These are phyloP conservation scores for Nymphalis urticae DNA, from an alignment of 2,888 invertebrate genomes.

Conservation along the genomic window DNA sequence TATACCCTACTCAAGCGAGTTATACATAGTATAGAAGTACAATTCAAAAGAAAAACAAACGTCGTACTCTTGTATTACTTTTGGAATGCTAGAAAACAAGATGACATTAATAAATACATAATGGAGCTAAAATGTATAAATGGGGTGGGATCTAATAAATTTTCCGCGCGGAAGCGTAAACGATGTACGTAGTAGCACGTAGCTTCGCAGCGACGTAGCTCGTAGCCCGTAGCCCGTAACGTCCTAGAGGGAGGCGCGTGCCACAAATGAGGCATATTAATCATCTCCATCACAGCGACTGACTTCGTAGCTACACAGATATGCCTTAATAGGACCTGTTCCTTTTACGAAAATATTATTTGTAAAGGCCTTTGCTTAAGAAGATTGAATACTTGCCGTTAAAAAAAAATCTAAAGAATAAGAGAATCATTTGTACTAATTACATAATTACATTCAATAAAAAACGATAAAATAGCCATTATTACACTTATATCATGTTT, in stretches of 20 bases:
- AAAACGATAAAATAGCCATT: not conserved
- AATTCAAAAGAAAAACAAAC: not conserved
- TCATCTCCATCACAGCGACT: conserved; percentile 75
- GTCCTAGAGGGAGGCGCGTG: conserved; percentile 54
- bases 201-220: conserved; percentile 57
- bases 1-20: conserved; percentile 18
- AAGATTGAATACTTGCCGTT: conserved; percentile 6
- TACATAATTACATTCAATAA: too few relatives aligned
- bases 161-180: conserved; percentile 76
- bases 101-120: conserved; percentile 67
- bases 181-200: conserved; percentile 78
- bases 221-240: conserved; percentile 53
- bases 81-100: conserved; percentile 29
- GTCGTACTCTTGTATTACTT: not conserved
- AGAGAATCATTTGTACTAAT: too few relatives aligned
- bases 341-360: conserved; percentile 46
- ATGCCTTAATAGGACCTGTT: conserved; percentile 63
- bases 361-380: conserved; percentile 16
- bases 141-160: conserved; percentile 77
- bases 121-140: conserved; percentile 77
- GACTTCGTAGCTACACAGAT: conserved; percentile 76
- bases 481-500: not conserved
- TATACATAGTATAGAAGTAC: not conserved
- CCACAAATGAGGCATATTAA: conserved; percentile 80
- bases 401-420: conserved; percentile 4